phyloP scores from a whole-genome alignment of 2,113 vertebrate species.

The Cyphomyrus discorhynchus region DNA sequence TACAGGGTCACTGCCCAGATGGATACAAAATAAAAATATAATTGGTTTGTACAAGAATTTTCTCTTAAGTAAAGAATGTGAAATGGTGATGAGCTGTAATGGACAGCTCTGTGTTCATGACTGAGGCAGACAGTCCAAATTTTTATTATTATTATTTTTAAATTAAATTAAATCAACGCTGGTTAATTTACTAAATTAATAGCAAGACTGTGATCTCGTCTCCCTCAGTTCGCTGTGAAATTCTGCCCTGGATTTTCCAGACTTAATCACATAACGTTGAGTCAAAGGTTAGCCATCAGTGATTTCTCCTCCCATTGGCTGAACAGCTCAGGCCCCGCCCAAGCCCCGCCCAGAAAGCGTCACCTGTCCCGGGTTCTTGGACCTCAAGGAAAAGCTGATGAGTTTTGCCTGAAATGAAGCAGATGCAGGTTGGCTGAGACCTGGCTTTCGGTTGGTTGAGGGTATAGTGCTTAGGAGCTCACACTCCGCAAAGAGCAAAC shows the following conservation, averaged over 20 bases:
- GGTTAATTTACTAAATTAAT: not conserved
- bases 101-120: not conserved
- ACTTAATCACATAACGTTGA: not conserved
- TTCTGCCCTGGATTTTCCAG: not conserved
- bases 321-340: not conserved
- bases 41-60: not conserved
- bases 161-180: not conserved
- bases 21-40: not conserved
- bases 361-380: not conserved
- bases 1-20: not conserved
- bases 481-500: not conserved
- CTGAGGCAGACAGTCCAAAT: not conserved
- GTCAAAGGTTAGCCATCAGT: not conserved
- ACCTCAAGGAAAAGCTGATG: not conserved
- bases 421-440: not conserved
- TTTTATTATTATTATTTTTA: not conserved
- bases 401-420: not conserved
- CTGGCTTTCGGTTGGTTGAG: not conserved
- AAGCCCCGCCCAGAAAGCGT: not conserved
- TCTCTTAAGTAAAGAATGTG: not conserved
- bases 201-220: not conserved
- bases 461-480: not conserved
- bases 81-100: not conserved
- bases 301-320: not conserved
- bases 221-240: not conserved